phyloP scores from a whole-genome alignment of 2,797 vertebrate species.

The Otolemur crassicaudatus region DNA sequence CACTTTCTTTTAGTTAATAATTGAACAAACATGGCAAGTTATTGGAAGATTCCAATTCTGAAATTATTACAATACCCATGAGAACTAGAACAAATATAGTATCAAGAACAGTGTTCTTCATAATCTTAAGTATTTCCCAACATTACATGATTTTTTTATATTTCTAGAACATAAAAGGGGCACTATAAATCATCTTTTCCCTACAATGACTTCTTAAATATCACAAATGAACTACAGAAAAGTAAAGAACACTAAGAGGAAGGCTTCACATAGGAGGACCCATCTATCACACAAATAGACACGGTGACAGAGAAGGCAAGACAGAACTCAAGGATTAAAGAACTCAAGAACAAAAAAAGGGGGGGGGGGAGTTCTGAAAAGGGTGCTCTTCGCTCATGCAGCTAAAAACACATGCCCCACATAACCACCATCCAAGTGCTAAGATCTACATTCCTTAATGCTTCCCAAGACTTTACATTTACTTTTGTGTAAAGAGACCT shows the following conservation, averaged over 20 bases:
- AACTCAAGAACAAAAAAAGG: neutral
- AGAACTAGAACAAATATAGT: neutral
- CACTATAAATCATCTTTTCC: conserved; percentile 8
- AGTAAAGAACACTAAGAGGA: neutral
- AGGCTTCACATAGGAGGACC: neutral
- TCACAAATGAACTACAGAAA: neutral
- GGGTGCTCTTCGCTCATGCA: neutral
- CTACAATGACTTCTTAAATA: neutral
- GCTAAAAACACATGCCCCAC: neutral
- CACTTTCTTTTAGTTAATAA: conserved; percentile 17
- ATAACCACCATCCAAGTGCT: neutral
- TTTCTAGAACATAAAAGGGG: neutral
- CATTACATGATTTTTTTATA: neutral
- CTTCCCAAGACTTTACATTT: neutral
- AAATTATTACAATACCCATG: neutral
- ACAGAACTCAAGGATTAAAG: neutral
- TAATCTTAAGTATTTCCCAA: neutral
- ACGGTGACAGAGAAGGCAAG: neutral
- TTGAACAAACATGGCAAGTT: neutral
- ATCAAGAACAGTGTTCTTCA: neutral
- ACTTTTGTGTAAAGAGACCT: neutral
- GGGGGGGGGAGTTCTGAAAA: neutral
- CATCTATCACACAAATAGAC: neutral
- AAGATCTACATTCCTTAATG: neutral
- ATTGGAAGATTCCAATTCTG: neutral